Evolutionary conservation across 2,113 vertebrate species (phyloP), one percentile per base, ranked within the genome.

Genomic region (Apodemus sylvaticus): DNA sequence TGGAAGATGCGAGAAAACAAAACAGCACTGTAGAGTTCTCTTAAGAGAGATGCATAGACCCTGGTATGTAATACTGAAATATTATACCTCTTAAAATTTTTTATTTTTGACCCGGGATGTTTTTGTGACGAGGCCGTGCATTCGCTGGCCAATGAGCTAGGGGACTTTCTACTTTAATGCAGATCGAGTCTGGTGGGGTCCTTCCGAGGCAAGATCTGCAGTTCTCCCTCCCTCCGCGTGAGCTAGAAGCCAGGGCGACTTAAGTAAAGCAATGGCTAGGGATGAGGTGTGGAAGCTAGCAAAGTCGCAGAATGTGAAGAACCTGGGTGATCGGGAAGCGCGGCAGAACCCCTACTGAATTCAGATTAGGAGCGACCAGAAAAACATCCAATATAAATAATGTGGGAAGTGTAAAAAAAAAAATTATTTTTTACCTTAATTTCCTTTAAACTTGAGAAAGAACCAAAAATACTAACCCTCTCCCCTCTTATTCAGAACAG

Each of bases 311-410:
- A 94, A 93, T 64, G 89, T 64, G 68, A 83, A 87, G 48, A 90
- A 86, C 81, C 87, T 53, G 74, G 85, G 90, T 39, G 53, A 90
- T 60, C 91, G 70, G 89, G 85, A 85, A 89, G 62, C n/a, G 42
- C 58, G 58, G 13, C 5, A 31, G n/a, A 42, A n/a, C 26, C n/a
- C n/a, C 24, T 45, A 31, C 53, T 64, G 55, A 85, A 62, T 31
- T 31, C 39, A 85, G 24, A 29, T 4, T 4, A 62, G 55, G n/a
- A 83, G n/a, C n/a, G 24, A 29, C 81, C 36, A 51, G 66, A 22
- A 26, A 20, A 51, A 11, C 10, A 14, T 16, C 85, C 64, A 16
- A 2, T 26, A n/a, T n/a, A n/a, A n/a, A 22, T 16, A 53, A n/a
- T 70, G 85, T 87, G 31, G 7, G 45, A 48, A 7, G 45, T 48